Evolutionary conservation across 2,888 invertebrate genomes (phyloP).

Genomic region (Epirrita christyi): DNA sequence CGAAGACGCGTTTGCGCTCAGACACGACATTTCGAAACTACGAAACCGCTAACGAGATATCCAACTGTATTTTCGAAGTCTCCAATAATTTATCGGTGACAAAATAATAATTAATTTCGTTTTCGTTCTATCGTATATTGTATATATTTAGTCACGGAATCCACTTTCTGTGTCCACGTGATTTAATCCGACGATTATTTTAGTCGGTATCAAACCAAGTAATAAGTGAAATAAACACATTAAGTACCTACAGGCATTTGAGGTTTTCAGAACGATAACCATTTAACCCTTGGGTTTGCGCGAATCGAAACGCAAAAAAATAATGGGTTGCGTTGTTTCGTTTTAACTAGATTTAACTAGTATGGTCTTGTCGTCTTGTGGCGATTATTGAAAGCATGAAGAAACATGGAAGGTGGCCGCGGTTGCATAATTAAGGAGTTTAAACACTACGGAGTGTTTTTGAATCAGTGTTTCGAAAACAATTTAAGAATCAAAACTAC

Average conservation of each 20-base stretch:
- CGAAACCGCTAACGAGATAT: constrained; percentile 39
- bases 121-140: constrained; percentile 19
- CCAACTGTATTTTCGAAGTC: constrained; percentile 43
- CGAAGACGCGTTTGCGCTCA: constrained; percentile 49
- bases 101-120: constrained; percentile 34
- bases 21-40: constrained; percentile 51
- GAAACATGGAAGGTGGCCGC: constrained; percentile 59
- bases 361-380: constrained; percentile 47
- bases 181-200: constrained; percentile 12
- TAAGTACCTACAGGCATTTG: constrained; percentile 17
- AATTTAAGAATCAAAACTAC: constrained; percentile 37
- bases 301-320: constrained; percentile 33
- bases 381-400: constrained; percentile 55
- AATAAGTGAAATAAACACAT: constrained; percentile 25
- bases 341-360: constrained; percentile 62
- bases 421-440: constrained; percentile 63
- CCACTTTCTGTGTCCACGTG: constrained; percentile 30
- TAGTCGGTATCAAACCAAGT: not conserved
- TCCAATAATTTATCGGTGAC: constrained; percentile 35
- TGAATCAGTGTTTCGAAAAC: constrained; percentile 39
- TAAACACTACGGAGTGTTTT: constrained; percentile 26
- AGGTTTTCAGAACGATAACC: constrained; percentile 39
- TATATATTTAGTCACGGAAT: constrained; percentile 15
- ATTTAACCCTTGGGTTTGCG: too few species aligned
- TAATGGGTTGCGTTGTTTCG: constrained; percentile 50